Evolutionary conservation across 2,797 vertebrate genomes (phyloP).

Genomic region (Kryptopterus vitreolus): DNA sequence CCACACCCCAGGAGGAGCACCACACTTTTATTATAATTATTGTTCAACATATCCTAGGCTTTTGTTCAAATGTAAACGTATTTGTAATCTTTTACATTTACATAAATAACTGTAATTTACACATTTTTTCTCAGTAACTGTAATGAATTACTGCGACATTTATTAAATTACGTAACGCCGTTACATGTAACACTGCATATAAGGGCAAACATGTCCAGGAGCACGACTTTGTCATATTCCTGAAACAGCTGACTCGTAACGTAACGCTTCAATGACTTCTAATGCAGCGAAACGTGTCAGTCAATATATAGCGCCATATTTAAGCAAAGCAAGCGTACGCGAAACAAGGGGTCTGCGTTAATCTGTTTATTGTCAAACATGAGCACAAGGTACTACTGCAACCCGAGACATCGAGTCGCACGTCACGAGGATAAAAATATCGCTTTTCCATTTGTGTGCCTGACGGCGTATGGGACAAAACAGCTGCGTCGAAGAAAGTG

Average conservation of each 20-base stretch:
- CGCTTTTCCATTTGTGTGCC: conserved; percentile 35
- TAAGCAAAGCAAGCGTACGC: background rate
- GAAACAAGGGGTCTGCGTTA: background rate
- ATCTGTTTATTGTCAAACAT: conserved; percentile 19
- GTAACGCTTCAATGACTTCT: background rate
- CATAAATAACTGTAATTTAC: too few species aligned
- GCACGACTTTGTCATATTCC: background rate
- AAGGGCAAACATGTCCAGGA: background rate
- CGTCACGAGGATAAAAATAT: conserved; percentile 39
- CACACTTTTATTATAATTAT: too few species aligned
- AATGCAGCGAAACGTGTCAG: background rate
- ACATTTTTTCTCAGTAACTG: too few species aligned
- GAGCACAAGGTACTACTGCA: background rate
- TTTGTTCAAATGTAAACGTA: too few species aligned
- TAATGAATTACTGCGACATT: too few species aligned
- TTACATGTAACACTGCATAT: too few species aligned
- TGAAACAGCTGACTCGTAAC: background rate
- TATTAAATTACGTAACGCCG: too few species aligned
- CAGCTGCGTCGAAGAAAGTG: conserved; percentile 31
- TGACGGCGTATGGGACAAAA: conserved; percentile 15
- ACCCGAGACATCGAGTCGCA: conserved; percentile 28
- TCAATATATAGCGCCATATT: background rate
- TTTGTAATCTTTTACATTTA: too few species aligned
- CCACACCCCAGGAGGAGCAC: too few species aligned
- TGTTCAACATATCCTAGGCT: too few species aligned